Base-by-base conservation (phyloP, 2,113 vertebrate species). In the Anolis carolinensis region DNA sequence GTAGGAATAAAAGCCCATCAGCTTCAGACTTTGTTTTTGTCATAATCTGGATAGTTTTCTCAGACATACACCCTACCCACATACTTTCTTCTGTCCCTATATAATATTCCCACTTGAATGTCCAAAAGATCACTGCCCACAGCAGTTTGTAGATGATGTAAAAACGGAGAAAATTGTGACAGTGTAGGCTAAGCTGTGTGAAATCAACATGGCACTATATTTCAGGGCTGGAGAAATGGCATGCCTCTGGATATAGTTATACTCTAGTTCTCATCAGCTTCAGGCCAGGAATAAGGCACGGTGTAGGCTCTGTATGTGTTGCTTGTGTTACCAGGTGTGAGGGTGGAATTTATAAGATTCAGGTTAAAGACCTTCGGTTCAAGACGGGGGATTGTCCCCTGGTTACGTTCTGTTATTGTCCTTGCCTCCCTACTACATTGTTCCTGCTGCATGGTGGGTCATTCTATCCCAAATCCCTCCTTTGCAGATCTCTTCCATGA, bases 401-500 rank as follows among this genome's bases (percentile, higher is more conserved):
- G 5, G 9, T 55, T 59, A 18, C 3, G 80, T 52, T 67, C 44
- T 39, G 82, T 75, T 30, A 18, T 77, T 80, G 30, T 32, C 67
- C 74, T 80, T 25, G 7, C 67, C 7, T 59, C 23, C 36, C 21
- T 10, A 13, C 59, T 52, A 50, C 86, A 27, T 27, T 65, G 34
- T 20, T 50, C 63, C 87, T 89, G 55, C 89, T 67, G 30, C 10
- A 7, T 65, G 27, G n/a, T 16, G 13, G n/a, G 20, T 36, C 21
- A 79, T 34, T 9, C 11, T 4, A 4, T 13, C 68, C 87, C 1
- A 81, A 68, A 89, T 0, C 55, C 84, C 79, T 32, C 44, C 84
- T 67, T 23, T 39, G 75, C 96, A 99, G 98, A 99, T 89, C 98
- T 99, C 91, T 99, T 99, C 97, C 99, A 99, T 95, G 98, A 99